These are phyloP conservation scores for Meteorus cinctellus DNA, from an alignment of 2,888 invertebrate genomes.

Conservation along the genomic window DNA sequence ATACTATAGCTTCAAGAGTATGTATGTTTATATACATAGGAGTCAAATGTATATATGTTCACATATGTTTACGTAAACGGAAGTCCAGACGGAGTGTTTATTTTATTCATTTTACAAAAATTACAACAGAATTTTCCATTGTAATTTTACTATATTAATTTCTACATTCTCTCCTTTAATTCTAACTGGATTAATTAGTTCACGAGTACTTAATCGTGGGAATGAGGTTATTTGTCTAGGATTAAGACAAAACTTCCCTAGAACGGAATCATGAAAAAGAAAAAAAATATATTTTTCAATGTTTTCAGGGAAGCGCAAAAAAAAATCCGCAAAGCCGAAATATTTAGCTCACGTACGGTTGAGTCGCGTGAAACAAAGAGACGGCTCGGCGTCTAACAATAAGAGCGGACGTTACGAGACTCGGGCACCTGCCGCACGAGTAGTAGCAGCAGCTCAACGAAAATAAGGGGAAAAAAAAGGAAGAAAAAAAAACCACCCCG, in stretches of 20 bases:
- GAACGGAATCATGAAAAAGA: conserved; percentile 16
- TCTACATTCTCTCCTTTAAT: not conserved
- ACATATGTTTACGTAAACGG: not conserved
- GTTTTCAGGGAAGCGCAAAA: conserved; percentile 15
- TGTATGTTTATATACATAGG: not conserved
- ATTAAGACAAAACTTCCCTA: conserved; percentile 11
- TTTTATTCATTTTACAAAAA: not conserved
- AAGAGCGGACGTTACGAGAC: conserved; percentile 61
- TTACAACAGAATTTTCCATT: not conserved
- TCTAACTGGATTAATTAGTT: not conserved
- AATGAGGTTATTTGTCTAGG: conserved; percentile 15
- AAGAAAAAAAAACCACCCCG: conserved; percentile 41
- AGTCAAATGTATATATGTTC: not conserved
- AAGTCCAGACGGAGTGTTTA: no score
- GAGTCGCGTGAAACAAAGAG: conserved; percentile 47
- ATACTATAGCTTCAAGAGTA: conserved; percentile 11
- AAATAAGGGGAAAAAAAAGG: conserved; percentile 24
- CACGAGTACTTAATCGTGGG: not conserved
- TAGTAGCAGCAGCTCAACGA: conserved; percentile 38
- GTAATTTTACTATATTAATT: not conserved
- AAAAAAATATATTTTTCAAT: conserved; percentile 20
- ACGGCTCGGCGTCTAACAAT: conserved; percentile 44
- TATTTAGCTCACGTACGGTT: conserved; percentile 47
- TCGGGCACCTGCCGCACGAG: conserved; percentile 47
- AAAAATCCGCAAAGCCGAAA: conserved; percentile 39